Base-by-base conservation (phyloP, 2,888 invertebrate species). In the Cryptocheilus praepositus region DNA sequence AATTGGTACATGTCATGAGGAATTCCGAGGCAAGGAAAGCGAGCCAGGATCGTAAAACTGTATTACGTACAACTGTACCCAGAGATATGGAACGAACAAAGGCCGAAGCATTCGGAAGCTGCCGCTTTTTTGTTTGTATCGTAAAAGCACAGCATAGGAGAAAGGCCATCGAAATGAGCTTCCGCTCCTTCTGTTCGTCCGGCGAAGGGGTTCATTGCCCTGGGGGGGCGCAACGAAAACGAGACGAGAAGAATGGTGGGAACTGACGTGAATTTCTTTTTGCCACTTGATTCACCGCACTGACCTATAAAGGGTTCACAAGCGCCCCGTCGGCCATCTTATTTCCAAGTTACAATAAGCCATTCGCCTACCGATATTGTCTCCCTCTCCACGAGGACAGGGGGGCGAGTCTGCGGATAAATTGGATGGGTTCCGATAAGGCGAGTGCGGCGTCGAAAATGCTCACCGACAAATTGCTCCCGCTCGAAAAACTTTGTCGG, bases 81-180 rank as follows among this genome's bases (percentile, higher is more conserved):
- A 56, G 57, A 46, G 46, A 60, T 61, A 56, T 57, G 55, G 57
- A 51, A 46, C 46, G 63, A 68, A 68, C 70, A 73, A 77, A 74
- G 66, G 64, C 62, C 51, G 53, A 62, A 18, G 19, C 36, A 55
- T 22, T 16, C 61, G 52, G 60, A 61, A 56, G 61, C 56, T 68
- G 59, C 28, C 45, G 25, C 61, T 73, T 73, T 73, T 63, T 57
- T 55, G 60, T 53, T 54, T 44, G 52, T 67, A 64, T 70, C 76
- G 72, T 74, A 77, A 77, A 77, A 74, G 69, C 66, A 64, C 57
- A 49, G 59, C 61, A 61, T 69, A 36, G 64, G 44, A 59, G 65
- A 59, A 59, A 22, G 58, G 19, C 57, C 49, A 16, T 49, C 62
- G 65, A 52, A 74, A 66, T 63, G 60, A 66, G 53, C 18, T 53